A percentile compares a stretch with the other conserved stretches of the same genome.
Conservation (phyloP, 2,797 vertebrate genomes). For the Microcaecilia unicolor region DNA sequence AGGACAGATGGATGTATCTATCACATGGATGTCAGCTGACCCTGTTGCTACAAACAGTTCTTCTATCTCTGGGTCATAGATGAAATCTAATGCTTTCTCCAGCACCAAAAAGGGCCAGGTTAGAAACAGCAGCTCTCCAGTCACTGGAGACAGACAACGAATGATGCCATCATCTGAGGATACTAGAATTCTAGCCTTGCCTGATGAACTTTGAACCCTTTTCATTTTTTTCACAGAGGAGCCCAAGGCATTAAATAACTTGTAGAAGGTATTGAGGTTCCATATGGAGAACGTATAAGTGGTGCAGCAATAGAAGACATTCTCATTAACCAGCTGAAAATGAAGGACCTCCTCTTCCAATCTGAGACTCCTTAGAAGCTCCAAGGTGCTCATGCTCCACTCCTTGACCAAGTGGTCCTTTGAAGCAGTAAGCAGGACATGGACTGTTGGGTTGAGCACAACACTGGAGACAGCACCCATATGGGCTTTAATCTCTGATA, state of each 20-base stretch:
- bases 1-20: conserved; percentile 34
- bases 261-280: conserved; percentile 26
- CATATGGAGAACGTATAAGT: conserved; percentile 19
- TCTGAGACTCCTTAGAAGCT: conserved; percentile 25
- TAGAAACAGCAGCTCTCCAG: conserved; percentile 33
- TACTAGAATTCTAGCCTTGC: conserved; percentile 32
- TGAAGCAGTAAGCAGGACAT: conserved; percentile 37
- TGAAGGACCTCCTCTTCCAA: conserved; percentile 9
- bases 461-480: conserved; percentile 13
- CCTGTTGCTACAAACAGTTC: conserved; percentile 41
- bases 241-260: conserved; percentile 31
- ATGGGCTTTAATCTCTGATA: conserved; percentile 25
- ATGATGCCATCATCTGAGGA: conserved; percentile 29
- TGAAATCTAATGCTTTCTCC: conserved; percentile 31
- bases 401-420: conserved; percentile 35
- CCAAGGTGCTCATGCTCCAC: conserved; percentile 35
- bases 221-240: conserved; percentile 15
- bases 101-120: conserved; percentile 40
- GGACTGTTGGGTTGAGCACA: conserved; percentile 4
- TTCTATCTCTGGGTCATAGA: conserved; percentile 28
- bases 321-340: conserved; percentile 20
- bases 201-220: conserved; percentile 12
- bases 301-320: conserved; percentile 33
- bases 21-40: conserved; percentile 26
- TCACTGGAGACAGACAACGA: conserved; percentile 33